Evolutionary conservation across 2,113 vertebrate genomes (phyloP), one percentile per base, ranked within the genome.

Genomic region (Fregata magnificens): DNA sequence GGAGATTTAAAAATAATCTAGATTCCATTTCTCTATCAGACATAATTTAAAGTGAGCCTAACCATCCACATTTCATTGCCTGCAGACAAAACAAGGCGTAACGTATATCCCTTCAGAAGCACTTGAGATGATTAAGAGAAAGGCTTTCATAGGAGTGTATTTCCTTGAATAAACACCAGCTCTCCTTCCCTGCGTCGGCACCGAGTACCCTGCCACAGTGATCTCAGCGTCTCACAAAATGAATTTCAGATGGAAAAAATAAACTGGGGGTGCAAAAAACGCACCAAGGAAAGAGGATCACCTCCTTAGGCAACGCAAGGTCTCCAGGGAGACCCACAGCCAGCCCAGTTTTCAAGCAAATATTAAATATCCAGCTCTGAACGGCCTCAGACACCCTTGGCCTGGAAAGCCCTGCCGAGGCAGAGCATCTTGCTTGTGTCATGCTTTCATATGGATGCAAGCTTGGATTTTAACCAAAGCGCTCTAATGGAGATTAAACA

Each of bases 41-140:
- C 45, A 25, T 70, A 20, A 88, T 88, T 79, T 92, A 36, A 73
- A 83, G 40, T 16, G 40, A 66, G 69, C 26, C 85, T 58, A 16
- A 16, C 32, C 3, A 6, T 47, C 71, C 93, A 44, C 50, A 17
- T 86, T 47, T 77, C 11, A 1, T 3, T 53, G 71, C 45, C 82
- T 66, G 71, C 80, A 95, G 95, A 88, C 95, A 95, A 92, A 95
- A 92, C 82, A 95, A 53, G 42, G 50, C 45, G 53, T 81, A 86
- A 49, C 1, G 1, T 5, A 9, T 56, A 77, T 69, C 79, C 62
- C 53, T 92, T 31, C 66, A 17, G 71, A 77, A 84, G 84, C 81
- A 50, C 82, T 79, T 20, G 56, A 29, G 86, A 20, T 77, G 58
- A 82, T 85, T 67, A 90, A 85, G 72, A 52, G 49, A 50, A 55